phyloP scores from a whole-genome alignment of 2,113 vertebrate species.

The Vimba vimba region DNA sequence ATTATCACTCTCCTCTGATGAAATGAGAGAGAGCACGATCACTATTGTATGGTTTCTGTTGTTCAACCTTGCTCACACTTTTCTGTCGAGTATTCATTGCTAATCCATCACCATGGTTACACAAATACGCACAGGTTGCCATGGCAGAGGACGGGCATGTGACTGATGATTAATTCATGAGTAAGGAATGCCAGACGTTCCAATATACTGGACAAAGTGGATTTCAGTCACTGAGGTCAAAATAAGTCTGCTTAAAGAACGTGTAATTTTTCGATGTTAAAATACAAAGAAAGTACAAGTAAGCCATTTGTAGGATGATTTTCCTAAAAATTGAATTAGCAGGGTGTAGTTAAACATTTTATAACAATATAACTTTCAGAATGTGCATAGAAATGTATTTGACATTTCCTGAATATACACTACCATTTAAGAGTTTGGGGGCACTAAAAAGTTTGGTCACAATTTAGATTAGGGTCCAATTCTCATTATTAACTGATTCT shows the following conservation, averaged over 20 bases:
- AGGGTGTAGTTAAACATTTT: not conserved
- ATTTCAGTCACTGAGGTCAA: conserved; percentile 10
- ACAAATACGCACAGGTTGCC: conserved; percentile 52
- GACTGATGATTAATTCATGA: conserved; percentile 57
- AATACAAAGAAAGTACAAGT: not conserved
- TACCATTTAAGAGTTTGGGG: not conserved
- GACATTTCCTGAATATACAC: not conserved
- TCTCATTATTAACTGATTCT: too few relatives aligned
- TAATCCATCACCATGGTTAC: conserved; percentile 62
- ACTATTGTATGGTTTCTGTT: conserved; percentile 50
- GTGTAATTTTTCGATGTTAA: not conserved
- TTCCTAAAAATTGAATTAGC: not conserved
- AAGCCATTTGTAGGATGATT: not conserved
- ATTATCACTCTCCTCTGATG: not conserved
- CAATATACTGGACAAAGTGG: conserved; percentile 25
- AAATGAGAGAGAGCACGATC: not conserved
- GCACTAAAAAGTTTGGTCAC: not conserved
- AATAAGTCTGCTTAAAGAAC: not conserved
- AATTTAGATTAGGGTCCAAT: too few relatives aligned
- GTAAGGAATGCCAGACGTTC: conserved; percentile 31
- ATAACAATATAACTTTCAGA: not conserved
- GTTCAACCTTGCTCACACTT: conserved; percentile 56
- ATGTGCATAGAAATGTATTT: not conserved
- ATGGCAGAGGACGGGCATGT: conserved; percentile 52
- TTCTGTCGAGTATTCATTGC: conserved; percentile 56